Evolutionary conservation across 2,888 invertebrate species (phyloP).

Genomic region (Lomographa bimaculata): DNA sequence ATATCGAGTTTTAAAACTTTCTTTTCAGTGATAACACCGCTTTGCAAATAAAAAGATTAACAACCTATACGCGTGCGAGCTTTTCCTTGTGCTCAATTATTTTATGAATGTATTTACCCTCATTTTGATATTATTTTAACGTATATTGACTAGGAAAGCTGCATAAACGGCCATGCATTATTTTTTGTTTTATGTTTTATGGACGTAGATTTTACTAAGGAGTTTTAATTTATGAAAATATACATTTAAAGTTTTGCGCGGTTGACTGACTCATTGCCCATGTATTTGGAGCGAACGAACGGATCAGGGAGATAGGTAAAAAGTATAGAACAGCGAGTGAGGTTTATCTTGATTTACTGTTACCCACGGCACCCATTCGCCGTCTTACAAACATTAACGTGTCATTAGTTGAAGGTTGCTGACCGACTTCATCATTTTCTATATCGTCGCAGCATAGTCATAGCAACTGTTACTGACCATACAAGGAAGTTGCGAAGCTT

Average conservation of each 20-base stretch:
- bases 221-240: no score
- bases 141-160: no score
- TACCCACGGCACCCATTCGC: slow-evolving; percentile 63
- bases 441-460: slow-evolving; percentile 34
- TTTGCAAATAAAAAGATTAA: no score
- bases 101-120: neutral
- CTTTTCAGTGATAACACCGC: slow-evolving; percentile 23
- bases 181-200: no score
- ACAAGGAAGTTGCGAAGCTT: slow-evolving; percentile 23
- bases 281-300: slow-evolving; percentile 75
- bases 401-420: slow-evolving; percentile 78
- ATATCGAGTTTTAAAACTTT: slow-evolving; percentile 28
- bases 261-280: slow-evolving; percentile 78
- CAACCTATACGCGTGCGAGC: neutral
- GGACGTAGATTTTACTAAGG: no score
- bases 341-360: slow-evolving; percentile 79
- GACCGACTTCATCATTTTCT: slow-evolving; percentile 58
- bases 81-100: slow-evolving; percentile 2
- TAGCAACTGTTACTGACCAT: slow-evolving; percentile 5
- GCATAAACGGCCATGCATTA: no score
- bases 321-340: slow-evolving; percentile 70
- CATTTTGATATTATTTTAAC: no score
- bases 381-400: slow-evolving; percentile 70
- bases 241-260: no score
- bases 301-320: slow-evolving; percentile 75